Evolutionary conservation across 2,888 invertebrate genomes (phyloP), one percentile per base, ranked within the genome.

Genomic region (Macropis europaea): DNA sequence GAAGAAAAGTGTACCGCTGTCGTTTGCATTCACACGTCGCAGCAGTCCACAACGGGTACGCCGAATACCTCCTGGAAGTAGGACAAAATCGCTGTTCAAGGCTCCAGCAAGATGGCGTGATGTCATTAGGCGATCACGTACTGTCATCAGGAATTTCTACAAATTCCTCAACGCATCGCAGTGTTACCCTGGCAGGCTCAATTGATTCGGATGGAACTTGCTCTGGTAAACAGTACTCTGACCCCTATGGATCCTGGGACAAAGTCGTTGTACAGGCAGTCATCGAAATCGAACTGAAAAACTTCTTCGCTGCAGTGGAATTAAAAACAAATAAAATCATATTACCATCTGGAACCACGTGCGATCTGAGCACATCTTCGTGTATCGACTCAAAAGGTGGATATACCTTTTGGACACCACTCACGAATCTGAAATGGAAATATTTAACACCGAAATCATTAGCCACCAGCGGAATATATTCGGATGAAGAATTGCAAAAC

Each of bases 401-500:
- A n/a, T n/a, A n/a, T n/a, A n/a, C n/a, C n/a, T n/a, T n/a, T n/a
- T n/a, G n/a, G n/a, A n/a, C n/a, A n/a, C 40, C 17, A 17, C 13
- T 40, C 11, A 40, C 40, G 17, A 15, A 40, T 3, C 17, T 6
- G 5, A 5, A 40, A 6, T 40, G 40, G 40, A 3, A 3, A 40
- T 40, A 40, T 17, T 2, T 40, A 13, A 17, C 3, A 3, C 2
- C 40, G 2, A 11, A 3, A 17, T 15, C 3, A 3, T 5, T 40
- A 5, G 40, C 17, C 17, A 40, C 40, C n/a, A 40, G 15, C 19
- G 40, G 40, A 3, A 40, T 40, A 15, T 77, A 77, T 32, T 36
- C 66, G 0, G 28, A 69, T 38, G 26, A 61, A 5, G 70, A 77
- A 22, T 19, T 75, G n/a, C 38, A 69, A 1, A 26, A 56, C 32